Evolutionary conservation across 1,140 invertebrate species (phyloP).

Genomic region (Drosophila repleta): DNA sequence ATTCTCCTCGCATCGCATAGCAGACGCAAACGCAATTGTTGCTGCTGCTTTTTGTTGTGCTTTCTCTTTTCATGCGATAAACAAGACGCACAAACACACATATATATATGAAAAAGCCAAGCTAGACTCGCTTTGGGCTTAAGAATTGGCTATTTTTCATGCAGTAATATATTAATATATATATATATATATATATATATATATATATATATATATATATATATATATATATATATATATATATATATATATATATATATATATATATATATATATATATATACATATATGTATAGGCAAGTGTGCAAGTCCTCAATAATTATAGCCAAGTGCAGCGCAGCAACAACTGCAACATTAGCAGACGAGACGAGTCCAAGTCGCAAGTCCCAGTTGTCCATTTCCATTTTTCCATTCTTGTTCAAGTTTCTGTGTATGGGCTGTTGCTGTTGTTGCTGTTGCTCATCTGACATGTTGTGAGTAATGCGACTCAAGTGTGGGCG

Average conservation of each 20-base stretch:
- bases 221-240: neutral
- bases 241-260: neutral
- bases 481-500: slow-evolving; percentile 53
- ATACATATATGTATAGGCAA: neutral
- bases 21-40: slow-evolving; percentile 35
- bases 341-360: slow-evolving; percentile 6
- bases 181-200: neutral
- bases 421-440: slow-evolving; percentile 23
- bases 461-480: slow-evolving; percentile 34
- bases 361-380: slow-evolving; percentile 28
- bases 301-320: slow-evolving; percentile 49
- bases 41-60: slow-evolving; percentile 26
- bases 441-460: slow-evolving; percentile 9
- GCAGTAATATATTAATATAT: too few species aligned
- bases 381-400: slow-evolving; percentile 21
- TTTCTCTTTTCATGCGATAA: slow-evolving; percentile 51
- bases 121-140: neutral
- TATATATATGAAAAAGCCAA: neutral
- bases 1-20: slow-evolving; percentile 31
- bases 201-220: too few species aligned
- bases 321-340: slow-evolving; percentile 43
- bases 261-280: neutral
- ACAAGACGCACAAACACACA: slow-evolving; percentile 14
- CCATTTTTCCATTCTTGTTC: slow-evolving; percentile 31
- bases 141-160: neutral